Evolutionary conservation across 2,888 invertebrate species (phyloP), one percentile per base, ranked within the genome.

Genomic region (Synanthedon formicaeformis): DNA sequence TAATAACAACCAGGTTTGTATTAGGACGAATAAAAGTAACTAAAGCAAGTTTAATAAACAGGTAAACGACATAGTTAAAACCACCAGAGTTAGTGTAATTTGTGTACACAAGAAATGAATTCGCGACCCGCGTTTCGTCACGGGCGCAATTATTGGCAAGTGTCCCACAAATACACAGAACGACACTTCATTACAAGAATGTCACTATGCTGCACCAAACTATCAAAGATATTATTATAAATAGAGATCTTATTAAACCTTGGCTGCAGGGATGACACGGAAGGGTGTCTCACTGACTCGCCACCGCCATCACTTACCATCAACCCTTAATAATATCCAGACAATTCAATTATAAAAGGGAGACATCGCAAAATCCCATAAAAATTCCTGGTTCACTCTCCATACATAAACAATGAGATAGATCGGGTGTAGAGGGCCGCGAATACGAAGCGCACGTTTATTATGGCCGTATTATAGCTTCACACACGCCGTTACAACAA

Each of bases 371-470:
- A 73, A 76, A 78, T 68, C 77, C 75, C 74, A 79, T 80, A 81
- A 85, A 85, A 85, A 82, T 78, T 83, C 83, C 80, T 77, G 78
- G 77, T 73, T 80, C 79, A 81, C 75, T 81, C 80, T 81, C 85
- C 84, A 86, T 87, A 87, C 87, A 87, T 87, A 87, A 87, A 87
- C 87, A 87, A 87, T 87, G 87, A 87, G 86, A 81, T 80, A 75
- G 79, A 75, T 78, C 84, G 84, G 83, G 83, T 83, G 85, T 81
- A 78, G 82, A 83, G 82, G 73, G 78, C 78, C 75, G 77, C 76
- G 78, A 81, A 77, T 81, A 83, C 78, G 72, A 75, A 76, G 79
- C 78, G 81, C 85, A 85, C 84, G 84, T 81, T 84, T 85, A 78
- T 78, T 81, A 81, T 81, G 78, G 81, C 81, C 76, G 82, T 79